A percentile compares a stretch with the other conserved stretches of the same genome.
These are phyloP conservation scores for Amiota communis DNA, from an alignment of 2,888 invertebrate genomes.

Conservation along the genomic window DNA sequence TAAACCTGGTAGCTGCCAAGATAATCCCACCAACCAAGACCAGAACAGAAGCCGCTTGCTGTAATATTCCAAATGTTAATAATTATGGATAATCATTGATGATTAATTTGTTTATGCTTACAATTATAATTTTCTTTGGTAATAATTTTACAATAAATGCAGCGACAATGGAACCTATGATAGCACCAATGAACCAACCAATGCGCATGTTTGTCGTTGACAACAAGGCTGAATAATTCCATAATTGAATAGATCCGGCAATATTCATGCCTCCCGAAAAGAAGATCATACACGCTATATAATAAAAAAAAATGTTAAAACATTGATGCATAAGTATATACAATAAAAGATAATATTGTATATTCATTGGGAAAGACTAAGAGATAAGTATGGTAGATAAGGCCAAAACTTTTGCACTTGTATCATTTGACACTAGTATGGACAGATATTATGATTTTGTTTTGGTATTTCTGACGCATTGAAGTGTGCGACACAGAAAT, in stretches of 20 bases:
- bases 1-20: slow-evolving; percentile 38
- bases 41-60: slow-evolving; percentile 53
- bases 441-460: too few species aligned
- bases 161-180: neutral
- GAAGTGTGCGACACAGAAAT: too few species aligned
- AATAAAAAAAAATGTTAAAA: neutral
- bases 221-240: neutral
- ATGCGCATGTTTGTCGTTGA: neutral
- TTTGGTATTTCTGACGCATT: too few species aligned
- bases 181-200: neutral
- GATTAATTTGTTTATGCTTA: neutral
- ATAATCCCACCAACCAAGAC: slow-evolving; percentile 61
- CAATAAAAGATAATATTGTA: neutral
- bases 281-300: neutral
- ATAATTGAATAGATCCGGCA: neutral
- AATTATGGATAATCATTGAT: too few species aligned
- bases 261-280: slow-evolving; percentile 18
- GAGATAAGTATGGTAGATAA: neutral
- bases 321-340: too few species aligned
- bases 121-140: slow-evolving; percentile 7
- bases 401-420: neutral
- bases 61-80: neutral
- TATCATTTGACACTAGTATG: neutral
- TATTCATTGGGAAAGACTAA: neutral
- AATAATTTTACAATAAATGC: neutral